A percentile compares a stretch with the other conserved stretches of the same genome.
Conservation (phyloP, 2,113 vertebrate species). For the Fregata magnificens region DNA sequence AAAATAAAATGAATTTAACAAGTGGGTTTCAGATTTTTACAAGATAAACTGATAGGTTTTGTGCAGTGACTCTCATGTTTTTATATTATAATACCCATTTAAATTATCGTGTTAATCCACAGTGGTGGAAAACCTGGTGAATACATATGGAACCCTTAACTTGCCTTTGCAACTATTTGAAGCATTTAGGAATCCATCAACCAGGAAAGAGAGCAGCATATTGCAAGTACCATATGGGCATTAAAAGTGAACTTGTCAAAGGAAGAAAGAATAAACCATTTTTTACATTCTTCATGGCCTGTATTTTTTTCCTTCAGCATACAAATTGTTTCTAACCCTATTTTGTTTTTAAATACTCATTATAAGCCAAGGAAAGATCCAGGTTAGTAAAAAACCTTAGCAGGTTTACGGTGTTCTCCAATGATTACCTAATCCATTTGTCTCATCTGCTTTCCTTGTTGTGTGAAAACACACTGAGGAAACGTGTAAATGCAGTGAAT, state of each 20-base stretch:
- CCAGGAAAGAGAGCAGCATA: slow-evolving; percentile 62
- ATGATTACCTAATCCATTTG: slow-evolving; percentile 67
- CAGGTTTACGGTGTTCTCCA: slow-evolving; percentile 15
- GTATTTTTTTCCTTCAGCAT: neutral
- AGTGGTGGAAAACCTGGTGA: slow-evolving; percentile 40
- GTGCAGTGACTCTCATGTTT: slow-evolving; percentile 40
- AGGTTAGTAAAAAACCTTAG: slow-evolving; percentile 42
- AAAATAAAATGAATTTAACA: slow-evolving; percentile 70
- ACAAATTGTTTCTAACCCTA: slow-evolving; percentile 42
- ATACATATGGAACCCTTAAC: slow-evolving; percentile 58
- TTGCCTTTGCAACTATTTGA: slow-evolving; percentile 37
- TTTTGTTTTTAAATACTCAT: slow-evolving; percentile 51
- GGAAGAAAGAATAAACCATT: slow-evolving; percentile 62
- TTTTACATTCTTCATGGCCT: slow-evolving; percentile 21
- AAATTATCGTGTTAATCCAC: slow-evolving; percentile 52
- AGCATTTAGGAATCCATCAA: slow-evolving; percentile 56
- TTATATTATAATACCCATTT: slow-evolving; percentile 36
- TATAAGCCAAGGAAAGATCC: slow-evolving; percentile 28
- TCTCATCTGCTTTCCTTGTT: slow-evolving; percentile 71
- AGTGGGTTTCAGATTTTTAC: slow-evolving; percentile 62
- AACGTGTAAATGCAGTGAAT: slow-evolving; percentile 74
- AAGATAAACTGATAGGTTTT: slow-evolving; percentile 37
- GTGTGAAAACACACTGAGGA: slow-evolving; percentile 79
- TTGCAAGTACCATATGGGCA: slow-evolving; percentile 68
- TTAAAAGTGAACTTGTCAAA: slow-evolving; percentile 68